A percentile compares a stretch with the other conserved stretches of the same genome.
Conservation (phyloP, 1,140 invertebrate genomes). For the Drosophila rhopaloa region DNA sequence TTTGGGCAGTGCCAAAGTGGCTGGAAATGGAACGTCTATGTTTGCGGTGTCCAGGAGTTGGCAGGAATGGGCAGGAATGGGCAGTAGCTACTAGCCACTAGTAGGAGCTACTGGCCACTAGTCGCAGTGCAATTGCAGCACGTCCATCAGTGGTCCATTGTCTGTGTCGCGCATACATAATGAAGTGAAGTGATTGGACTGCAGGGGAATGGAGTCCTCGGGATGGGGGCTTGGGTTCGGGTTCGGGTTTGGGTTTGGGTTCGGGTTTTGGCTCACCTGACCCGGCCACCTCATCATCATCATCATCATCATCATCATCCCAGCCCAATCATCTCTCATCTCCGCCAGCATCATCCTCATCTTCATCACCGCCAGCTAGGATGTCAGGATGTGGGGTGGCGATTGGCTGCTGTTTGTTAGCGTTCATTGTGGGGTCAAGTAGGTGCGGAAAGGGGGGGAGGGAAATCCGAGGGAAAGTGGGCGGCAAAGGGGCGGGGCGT, state of each 20-base stretch:
- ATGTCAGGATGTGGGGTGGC: constrained; percentile 12
- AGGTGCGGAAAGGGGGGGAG: background rate
- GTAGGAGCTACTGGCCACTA: constrained; percentile 27
- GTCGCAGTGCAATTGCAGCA: constrained; percentile 54
- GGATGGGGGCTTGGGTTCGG: no score
- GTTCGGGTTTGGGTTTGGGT: no score
- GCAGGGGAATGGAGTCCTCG: constrained; percentile 10
- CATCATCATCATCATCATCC: constrained; percentile 1
- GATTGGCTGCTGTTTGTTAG: constrained; percentile 73
- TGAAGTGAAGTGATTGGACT: constrained; percentile 58
- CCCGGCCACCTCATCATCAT: constrained; percentile 30
- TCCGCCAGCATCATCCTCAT: background rate
- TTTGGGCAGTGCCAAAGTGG: constrained; percentile 32
- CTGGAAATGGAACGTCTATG: constrained; percentile 37
- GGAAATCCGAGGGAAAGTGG: background rate
- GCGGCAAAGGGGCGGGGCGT: background rate
- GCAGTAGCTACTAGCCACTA: constrained; percentile 9
- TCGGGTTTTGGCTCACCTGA: constrained; percentile 32
- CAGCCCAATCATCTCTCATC: background rate
- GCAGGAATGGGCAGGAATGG: background rate
- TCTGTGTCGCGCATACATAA: constrained; percentile 81
- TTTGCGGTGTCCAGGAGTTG: constrained; percentile 38
- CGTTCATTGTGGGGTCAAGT: constrained; percentile 30
- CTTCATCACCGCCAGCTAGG: constrained; percentile 1
- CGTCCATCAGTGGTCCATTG: constrained; percentile 80